Percentiles rank a stretch among this genome's conserved stretches.
phyloP scores from a whole-genome alignment of 1,140 invertebrate genomes.

The Leptonema lineaticorne region DNA sequence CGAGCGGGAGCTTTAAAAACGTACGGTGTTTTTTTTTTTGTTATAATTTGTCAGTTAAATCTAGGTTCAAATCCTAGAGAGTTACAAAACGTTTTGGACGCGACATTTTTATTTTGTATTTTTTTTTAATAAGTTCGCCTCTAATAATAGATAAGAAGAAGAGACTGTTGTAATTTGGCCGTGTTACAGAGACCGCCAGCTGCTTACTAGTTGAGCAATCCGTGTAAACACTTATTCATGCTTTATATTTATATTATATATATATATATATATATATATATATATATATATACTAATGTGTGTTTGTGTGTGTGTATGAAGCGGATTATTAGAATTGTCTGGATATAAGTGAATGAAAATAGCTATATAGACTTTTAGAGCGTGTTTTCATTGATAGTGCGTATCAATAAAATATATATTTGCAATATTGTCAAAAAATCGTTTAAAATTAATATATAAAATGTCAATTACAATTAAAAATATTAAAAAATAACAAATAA shows the following conservation, averaged over 20 bases:
- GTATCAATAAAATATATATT: too few species aligned
- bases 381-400: too few species aligned
- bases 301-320: too few species aligned
- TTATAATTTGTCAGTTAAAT: constrained; percentile 7
- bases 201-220: constrained; percentile 17
- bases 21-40: constrained; percentile 1
- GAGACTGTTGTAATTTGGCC: constrained; percentile 18
- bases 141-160: constrained; percentile 16
- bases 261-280: not conserved
- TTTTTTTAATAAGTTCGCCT: constrained; percentile 3
- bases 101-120: not conserved
- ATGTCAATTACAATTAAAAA: too few species aligned
- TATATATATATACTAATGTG: not conserved
- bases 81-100: not conserved
- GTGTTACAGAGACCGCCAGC: constrained; percentile 10
- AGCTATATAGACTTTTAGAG: too few species aligned
- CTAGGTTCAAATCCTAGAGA: not conserved
- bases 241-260: constrained; percentile 2
- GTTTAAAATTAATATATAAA: too few species aligned
- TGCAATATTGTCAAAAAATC: too few species aligned
- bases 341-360: too few species aligned
- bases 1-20: not conserved
- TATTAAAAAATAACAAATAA: too few species aligned
- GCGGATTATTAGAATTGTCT: too few species aligned
- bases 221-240: constrained; percentile 11